Evolutionary conservation across 2,888 invertebrate genomes (phyloP), one percentile per base, ranked within the genome.

Genomic region (Cosmorhoe ocellata): DNA sequence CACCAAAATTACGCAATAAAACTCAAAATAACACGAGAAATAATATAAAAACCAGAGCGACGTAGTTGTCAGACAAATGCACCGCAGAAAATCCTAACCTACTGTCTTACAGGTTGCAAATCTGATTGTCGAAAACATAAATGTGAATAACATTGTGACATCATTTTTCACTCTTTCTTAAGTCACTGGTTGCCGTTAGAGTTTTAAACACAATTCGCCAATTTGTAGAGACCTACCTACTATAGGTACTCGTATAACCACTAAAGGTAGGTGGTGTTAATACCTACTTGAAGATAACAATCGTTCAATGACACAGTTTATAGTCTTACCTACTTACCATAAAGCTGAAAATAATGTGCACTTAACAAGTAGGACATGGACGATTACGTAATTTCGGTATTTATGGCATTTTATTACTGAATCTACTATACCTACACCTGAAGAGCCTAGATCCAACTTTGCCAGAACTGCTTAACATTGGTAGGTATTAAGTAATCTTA

Each of bases 321-420:
- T 7, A 1, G 6, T 13, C 7, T 1, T 50, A 28, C 4, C 6
- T 10, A 10, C 27, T 12, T 33, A 38, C 43, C 33, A 39, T 43
- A 50, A 39, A 44, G 42, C 38, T 38, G 27, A 38, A 48, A 49
- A 49, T 43, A 31, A 33, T 32, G 31, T 37, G 27, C 44, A 36
- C 26, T 50, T 22, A 24, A 27, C 6, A 47, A 33, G 41, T 46
- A 38, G 52, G 42, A 13, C 41, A 51, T 45, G 45, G 45, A 12
- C 51, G 36, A 51, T 45, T 31, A 36, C 28, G 34, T 26, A 22
- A 39, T 32, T 37, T 38, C 9, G 22, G 26, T 11, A 12, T 18
- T 3, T 18, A 6, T 30, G 7, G 7, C 32, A 3, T 32, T 18
- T 2, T 18, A 18, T 4, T n/a, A n/a, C n/a, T n/a, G n/a, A n/a